Percentiles rank a stretch among this genome's conserved stretches.
Conservation (phyloP, 2,797 vertebrate genomes). For the Zenarchopterus dispar region DNA sequence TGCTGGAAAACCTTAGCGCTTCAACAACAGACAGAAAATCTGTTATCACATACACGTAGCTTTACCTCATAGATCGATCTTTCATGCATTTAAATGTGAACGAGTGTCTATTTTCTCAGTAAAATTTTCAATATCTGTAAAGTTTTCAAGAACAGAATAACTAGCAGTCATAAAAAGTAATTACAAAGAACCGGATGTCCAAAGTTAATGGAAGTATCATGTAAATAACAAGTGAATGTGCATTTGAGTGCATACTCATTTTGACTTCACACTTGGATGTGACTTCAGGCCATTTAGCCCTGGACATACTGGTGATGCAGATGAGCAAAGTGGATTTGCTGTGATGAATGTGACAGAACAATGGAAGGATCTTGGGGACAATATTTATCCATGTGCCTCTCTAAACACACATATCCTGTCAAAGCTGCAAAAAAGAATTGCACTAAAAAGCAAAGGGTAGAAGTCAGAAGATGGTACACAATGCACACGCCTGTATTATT, state of each 20-base stretch:
- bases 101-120: not conserved
- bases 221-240: slow-evolving; percentile 30
- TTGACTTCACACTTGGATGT: slow-evolving; percentile 13
- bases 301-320: slow-evolving; percentile 44
- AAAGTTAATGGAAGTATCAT: slow-evolving; percentile 19
- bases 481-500: slow-evolving; percentile 1
- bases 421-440: slow-evolving; percentile 27
- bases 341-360: slow-evolving; percentile 73
- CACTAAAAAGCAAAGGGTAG: not conserved
- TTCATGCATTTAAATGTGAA: not conserved
- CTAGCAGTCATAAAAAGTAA: slow-evolving; percentile 1
- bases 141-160: too few species aligned
- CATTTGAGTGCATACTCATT: slow-evolving; percentile 12
- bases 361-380: slow-evolving; percentile 53
- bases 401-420: slow-evolving; percentile 53
- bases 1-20: too few species aligned
- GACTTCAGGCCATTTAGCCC: slow-evolving; percentile 38
- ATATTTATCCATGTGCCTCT: slow-evolving; percentile 59
- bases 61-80: too few species aligned
- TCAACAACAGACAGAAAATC: too few species aligned
- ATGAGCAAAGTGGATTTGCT: slow-evolving; percentile 71
- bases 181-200: slow-evolving; percentile 2
- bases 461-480: slow-evolving; percentile 19
- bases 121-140: not conserved
- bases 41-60: too few species aligned